Evolutionary conservation across 23 tunicate species (phyloP).

Genomic region (Corella eumyota): DNA sequence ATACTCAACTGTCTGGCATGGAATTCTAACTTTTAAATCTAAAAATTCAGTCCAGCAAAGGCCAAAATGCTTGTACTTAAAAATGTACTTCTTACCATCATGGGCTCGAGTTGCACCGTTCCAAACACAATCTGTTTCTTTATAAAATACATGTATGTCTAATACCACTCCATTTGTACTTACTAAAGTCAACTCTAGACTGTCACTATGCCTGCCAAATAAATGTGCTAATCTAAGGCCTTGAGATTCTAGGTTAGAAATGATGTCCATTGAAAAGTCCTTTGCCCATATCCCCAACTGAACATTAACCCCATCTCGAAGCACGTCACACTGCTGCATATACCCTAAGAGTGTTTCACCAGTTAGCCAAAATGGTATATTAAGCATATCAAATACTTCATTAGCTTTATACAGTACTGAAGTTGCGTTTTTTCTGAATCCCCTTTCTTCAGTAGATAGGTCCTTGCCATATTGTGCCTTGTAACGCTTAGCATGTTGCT

Average conservation of each 20-base stretch:
- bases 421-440: neutral
- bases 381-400: slow-evolving; percentile 1
- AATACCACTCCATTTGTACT: slow-evolving; percentile 4
- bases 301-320: slow-evolving; percentile 1
- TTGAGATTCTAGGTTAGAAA: neutral
- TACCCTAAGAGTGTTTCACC: slow-evolving; percentile 22
- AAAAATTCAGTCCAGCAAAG: slow-evolving; percentile 33
- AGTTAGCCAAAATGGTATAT: slow-evolving; percentile 23
- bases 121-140: slow-evolving; percentile 8
- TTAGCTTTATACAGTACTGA: slow-evolving; percentile 1
- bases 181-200: slow-evolving; percentile 3
- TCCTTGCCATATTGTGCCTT: neutral
- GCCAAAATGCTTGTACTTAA: slow-evolving; percentile 4
- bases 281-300: slow-evolving; percentile 17
- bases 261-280: slow-evolving; percentile 3
- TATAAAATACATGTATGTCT: neutral
- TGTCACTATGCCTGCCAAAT: neutral
- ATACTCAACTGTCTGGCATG: slow-evolving; percentile 12
- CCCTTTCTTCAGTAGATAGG: neutral
- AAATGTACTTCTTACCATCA: slow-evolving; percentile 9
- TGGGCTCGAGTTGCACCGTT: slow-evolving; percentile 11
- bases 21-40: slow-evolving; percentile 14
- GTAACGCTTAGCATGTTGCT: neutral
- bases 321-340: slow-evolving; percentile 15
- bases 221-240: neutral